Conservation (phyloP, 1,140 invertebrate genomes). For the Ostrea edulis region DNA sequence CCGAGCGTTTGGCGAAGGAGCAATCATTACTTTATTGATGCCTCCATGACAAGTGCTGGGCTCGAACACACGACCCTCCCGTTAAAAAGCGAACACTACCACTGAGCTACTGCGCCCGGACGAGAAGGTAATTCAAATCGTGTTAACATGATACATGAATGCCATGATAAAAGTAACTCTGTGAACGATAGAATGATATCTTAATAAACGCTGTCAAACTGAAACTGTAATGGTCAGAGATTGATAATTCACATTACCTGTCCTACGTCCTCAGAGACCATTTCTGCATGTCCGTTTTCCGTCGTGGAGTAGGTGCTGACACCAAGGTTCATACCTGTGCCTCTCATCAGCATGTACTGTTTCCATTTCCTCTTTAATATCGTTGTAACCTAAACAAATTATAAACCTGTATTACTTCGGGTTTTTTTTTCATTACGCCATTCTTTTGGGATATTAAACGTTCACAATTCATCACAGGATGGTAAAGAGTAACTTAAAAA, state of each 20-base stretch:
- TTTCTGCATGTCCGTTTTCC: not conserved
- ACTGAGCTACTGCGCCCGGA: too few relatives aligned
- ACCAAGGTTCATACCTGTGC: not conserved
- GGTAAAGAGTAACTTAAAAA: not conserved
- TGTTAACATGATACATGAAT: too few relatives aligned
- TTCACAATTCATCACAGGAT: not conserved
- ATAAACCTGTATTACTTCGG: not conserved
- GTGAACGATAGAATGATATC: too few relatives aligned
- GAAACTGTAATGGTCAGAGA: too few relatives aligned
- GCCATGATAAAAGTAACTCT: too few relatives aligned
- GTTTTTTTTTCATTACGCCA: not conserved
- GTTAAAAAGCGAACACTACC: too few relatives aligned
- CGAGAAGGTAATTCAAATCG: too few relatives aligned
- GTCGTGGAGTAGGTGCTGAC: not conserved
- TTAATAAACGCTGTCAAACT: too few relatives aligned
- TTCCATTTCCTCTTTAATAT: conserved; percentile 12
- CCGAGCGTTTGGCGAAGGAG: too few relatives aligned
- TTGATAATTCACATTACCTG: not conserved
- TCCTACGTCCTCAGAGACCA: not conserved
- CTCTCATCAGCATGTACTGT: not conserved
- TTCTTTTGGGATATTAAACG: not conserved
- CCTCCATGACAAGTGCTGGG: too few relatives aligned
- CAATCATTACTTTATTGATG: too few relatives aligned
- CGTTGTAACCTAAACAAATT: not conserved
- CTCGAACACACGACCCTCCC: too few relatives aligned